Evolutionary conservation across 2,113 vertebrate genomes (phyloP), one percentile per base, ranked within the genome.

Genomic region (Alosa alosa): DNA sequence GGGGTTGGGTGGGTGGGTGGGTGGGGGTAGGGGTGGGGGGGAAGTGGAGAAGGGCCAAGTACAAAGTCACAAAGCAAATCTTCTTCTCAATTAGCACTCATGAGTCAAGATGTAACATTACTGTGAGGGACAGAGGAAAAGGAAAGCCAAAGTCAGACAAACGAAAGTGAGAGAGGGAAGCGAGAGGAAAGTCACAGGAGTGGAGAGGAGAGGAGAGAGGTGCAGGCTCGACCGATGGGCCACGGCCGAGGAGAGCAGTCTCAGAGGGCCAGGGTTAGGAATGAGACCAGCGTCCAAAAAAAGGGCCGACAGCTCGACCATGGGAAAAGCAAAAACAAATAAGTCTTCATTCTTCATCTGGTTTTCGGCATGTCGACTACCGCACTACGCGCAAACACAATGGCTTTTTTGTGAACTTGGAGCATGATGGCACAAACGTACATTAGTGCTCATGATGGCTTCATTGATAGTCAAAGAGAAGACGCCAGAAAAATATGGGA

Each of bases 81-180:
- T 92, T 90, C 88, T 87, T 91, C 92, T 92, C 90, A 90, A 90
- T 92, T 87, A 92, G 85, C 75, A 52, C 68, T 60, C 82, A 84
- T 84, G 87, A 87, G 83, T 64, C 81, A 85, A 49, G 83, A 45
- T 75, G 83, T n/a, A 47, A 47, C 64, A 36, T 31, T 72, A 36
- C 8, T 11, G 64, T 7, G 31, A 36, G 64, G 64, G 64, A 1
- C n/a, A 36, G 64, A 36, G 25, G n/a, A 36, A 72, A 72, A 31
- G 31, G 25, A 36, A 72, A 72, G 36, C 8, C 36, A 57, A 57
- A 83, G 49, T 18, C 82, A 55, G 46, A 20, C 45, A 36, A 72
- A 46, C 31, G 85, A 13, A 13, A n/a, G 49, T 20, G 47, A 85
- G 78, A 78, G 75, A 84, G 86, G 87, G 88, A 88, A 41, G 52